phyloP scores from a whole-genome alignment of 2,113 vertebrate genomes.

The Poeciliopsis retropinna region DNA sequence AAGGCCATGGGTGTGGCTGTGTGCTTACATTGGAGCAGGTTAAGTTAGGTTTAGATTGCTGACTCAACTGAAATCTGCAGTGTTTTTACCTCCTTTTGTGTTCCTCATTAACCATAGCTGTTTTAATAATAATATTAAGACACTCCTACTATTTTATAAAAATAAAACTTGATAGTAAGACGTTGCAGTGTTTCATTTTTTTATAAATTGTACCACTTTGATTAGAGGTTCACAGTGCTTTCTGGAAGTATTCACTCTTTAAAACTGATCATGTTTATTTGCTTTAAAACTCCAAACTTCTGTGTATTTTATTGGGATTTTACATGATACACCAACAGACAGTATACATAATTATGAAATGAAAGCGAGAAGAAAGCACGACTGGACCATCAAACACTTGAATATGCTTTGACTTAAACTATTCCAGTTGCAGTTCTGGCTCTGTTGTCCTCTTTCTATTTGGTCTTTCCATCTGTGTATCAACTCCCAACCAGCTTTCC shows the following conservation, averaged over 20 bases:
- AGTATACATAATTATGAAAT: not conserved
- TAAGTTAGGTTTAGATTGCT: constrained; percentile 13
- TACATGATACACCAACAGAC: not conserved
- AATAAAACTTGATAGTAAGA: not conserved
- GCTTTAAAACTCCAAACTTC: not conserved
- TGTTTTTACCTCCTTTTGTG: not conserved
- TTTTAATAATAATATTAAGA: not conserved
- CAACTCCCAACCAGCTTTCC: no score
- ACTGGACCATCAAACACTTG: no score
- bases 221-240: not conserved
- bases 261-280: not conserved
- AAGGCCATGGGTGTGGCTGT: constrained; percentile 53
- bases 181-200: not conserved
- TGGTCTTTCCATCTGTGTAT: no score
- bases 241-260: not conserved
- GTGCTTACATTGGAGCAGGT: constrained; percentile 22
- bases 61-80: not conserved
- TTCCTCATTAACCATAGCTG: not conserved
- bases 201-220: not conserved
- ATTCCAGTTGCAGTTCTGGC: not conserved
- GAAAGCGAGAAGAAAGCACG: not conserved
- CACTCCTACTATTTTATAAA: no score
- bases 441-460: not conserved
- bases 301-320: not conserved
- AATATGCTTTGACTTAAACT: no score